phyloP scores from a whole-genome alignment of 2,888 invertebrate genomes.

The Phaonia tiefii region DNA sequence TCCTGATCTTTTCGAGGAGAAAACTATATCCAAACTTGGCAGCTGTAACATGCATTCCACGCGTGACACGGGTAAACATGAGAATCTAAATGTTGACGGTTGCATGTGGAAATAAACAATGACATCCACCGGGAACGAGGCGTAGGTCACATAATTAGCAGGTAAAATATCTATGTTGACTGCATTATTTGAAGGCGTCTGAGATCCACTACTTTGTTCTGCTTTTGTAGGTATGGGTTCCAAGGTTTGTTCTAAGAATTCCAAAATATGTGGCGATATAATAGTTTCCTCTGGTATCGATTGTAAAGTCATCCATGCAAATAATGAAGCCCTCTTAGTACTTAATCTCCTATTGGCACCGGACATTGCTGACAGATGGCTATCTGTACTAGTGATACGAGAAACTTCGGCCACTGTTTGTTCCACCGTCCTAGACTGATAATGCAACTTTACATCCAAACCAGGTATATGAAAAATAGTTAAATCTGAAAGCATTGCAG shows the following conservation, averaged over 20 bases:
- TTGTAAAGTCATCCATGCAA: constrained; percentile 97
- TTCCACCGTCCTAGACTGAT: constrained; percentile 88
- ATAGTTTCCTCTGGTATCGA: constrained; percentile 98
- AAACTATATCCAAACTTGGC: constrained; percentile 97
- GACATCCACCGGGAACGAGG: constrained; percentile 98
- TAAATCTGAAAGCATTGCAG: constrained; percentile 85
- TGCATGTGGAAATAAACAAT: constrained; percentile 99
- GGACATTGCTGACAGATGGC: constrained; percentile 68
- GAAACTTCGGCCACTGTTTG: constrained; percentile 80
- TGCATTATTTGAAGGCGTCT: constrained; percentile 77
- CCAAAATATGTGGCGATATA: constrained; percentile 97
- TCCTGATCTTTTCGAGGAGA: constrained; percentile 94
- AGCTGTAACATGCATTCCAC: constrained; percentile 97
- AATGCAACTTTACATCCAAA: constrained; percentile 93
- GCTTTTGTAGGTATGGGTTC: constrained; percentile 93
- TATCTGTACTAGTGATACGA: constrained; percentile 75
- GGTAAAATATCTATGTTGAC: constrained; percentile 83
- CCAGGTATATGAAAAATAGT: constrained; percentile 96
- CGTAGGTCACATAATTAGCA: constrained; percentile 91
- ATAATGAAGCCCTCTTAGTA: constrained; percentile 92
- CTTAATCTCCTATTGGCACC: constrained; percentile 82
- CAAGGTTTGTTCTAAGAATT: constrained; percentile 97
- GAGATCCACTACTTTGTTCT: constrained; percentile 75
- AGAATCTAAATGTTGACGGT: constrained; percentile 97
- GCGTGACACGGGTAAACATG: constrained; percentile 95